These are phyloP conservation scores for Gymnobelideus leadbeateri DNA, from an alignment of 2,113 vertebrate genomes.

Conservation along the genomic window DNA sequence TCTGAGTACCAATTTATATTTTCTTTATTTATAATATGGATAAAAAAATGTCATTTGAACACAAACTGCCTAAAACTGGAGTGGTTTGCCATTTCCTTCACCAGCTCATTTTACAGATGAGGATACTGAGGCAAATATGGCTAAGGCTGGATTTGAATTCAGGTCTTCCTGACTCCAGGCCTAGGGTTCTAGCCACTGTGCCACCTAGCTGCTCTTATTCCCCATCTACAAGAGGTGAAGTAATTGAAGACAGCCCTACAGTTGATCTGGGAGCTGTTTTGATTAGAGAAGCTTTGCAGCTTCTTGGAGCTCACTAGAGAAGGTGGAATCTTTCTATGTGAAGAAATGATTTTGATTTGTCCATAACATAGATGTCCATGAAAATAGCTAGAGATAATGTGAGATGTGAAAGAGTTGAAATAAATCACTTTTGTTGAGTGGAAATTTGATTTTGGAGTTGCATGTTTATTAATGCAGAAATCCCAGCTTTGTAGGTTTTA, in stretches of 20 bases:
- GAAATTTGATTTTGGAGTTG: neutral
- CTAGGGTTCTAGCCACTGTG: neutral
- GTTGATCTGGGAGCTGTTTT: neutral
- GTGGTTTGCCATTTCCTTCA: neutral
- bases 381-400: neutral
- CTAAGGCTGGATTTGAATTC: neutral
- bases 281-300: neutral
- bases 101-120: neutral
- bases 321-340: neutral
- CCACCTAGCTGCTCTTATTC: neutral
- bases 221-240: neutral
- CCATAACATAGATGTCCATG: neutral
- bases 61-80: neutral
- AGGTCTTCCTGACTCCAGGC: neutral
- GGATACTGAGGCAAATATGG: neutral
- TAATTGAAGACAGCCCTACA: neutral
- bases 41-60: neutral
- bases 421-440: neutral
- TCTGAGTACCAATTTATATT: neutral
- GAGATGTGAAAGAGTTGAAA: constrained; percentile 2
- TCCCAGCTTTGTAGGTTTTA: neutral
- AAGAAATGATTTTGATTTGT: constrained; percentile 20
- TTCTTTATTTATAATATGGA: neutral
- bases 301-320: neutral
- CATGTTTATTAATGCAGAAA: neutral